A percentile compares a stretch with the other conserved stretches of the same genome.
phyloP scores from a whole-genome alignment of 1,140 invertebrate genomes.

The Dufourea novaeangliae region DNA sequence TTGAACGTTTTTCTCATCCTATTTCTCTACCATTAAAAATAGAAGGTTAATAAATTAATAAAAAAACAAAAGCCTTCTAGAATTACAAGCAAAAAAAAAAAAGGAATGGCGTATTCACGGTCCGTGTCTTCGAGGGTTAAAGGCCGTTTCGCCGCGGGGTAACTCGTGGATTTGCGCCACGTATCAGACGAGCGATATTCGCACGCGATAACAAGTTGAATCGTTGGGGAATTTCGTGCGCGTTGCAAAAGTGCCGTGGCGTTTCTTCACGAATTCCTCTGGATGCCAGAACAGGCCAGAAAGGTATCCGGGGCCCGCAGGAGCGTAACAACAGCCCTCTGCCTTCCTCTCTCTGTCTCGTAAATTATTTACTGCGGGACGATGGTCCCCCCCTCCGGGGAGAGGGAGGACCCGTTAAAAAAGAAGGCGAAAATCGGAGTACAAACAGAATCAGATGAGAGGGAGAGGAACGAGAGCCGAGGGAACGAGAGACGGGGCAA shows the following conservation, averaged over 20 bases:
- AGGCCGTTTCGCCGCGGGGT: not conserved
- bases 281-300: not conserved
- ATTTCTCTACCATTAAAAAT: no score
- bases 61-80: no score
- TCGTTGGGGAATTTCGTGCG: conserved; percentile 15
- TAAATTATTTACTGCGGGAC: conserved; percentile 63
- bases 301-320: conserved; percentile 32
- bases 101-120: no score
- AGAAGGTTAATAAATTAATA: no score
- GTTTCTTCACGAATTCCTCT: conserved; percentile 50
- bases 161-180: not conserved
- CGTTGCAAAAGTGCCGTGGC: no score
- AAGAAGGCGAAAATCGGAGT: conserved; percentile 67
- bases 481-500: conserved; percentile 32
- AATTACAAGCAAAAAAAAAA: no score
- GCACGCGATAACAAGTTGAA: conserved; percentile 29
- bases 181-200: conserved; percentile 18
- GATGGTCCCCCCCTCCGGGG: not conserved
- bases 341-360: no score
- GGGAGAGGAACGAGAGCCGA: no score
- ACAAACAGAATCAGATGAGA: conserved; percentile 64
- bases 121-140: no score
- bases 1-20: no score
- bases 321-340: conserved; percentile 44
- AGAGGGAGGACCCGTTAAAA: conserved; percentile 45